Conservation (phyloP, 2,888 invertebrate genomes). For the Steinernema carpocapsae region DNA sequence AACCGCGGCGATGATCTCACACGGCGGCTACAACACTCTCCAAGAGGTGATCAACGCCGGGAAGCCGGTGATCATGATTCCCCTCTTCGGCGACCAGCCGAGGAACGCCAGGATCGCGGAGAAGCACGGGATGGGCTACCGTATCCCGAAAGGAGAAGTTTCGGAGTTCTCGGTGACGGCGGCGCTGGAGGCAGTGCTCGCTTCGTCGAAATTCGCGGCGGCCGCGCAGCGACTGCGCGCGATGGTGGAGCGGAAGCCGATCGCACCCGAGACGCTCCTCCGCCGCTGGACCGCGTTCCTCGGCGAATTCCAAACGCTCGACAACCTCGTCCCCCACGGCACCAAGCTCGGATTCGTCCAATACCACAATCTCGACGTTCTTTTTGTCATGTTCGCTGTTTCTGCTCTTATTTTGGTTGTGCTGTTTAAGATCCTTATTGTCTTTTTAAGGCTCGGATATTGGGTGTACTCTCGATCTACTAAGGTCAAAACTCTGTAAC, state of each 20-base stretch:
- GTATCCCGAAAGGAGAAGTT: slow-evolving; percentile 32
- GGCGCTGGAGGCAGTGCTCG: slow-evolving; percentile 5
- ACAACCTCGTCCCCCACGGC: slow-evolving; percentile 47
- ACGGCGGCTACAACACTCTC: slow-evolving; percentile 39
- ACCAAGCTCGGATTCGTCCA: slow-evolving; percentile 51
- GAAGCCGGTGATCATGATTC: slow-evolving; percentile 36
- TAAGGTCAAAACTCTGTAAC: too few species aligned
- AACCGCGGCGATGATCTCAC: slow-evolving; percentile 37
- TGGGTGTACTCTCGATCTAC: too few species aligned
- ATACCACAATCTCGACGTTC: too few species aligned
- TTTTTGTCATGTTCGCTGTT: too few species aligned
- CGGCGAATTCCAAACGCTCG: slow-evolving; percentile 51
- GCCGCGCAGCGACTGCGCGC: slow-evolving; percentile 45
- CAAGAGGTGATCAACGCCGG: slow-evolving; percentile 37
- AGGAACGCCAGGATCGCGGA: slow-evolving; percentile 37
- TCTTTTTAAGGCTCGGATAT: too few species aligned
- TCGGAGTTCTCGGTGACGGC: background rate
- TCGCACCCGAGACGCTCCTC: slow-evolving; percentile 51
- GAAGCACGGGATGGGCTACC: slow-evolving; percentile 36
- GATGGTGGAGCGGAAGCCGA: slow-evolving; percentile 56
- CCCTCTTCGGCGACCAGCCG: slow-evolving; percentile 41
- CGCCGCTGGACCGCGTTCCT: slow-evolving; percentile 56
- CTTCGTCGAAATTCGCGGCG: background rate
- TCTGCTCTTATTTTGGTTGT: too few species aligned
- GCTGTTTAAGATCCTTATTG: too few species aligned